Conservation (phyloP, 2,113 vertebrate genomes). For the Rhinogobius similis region DNA sequence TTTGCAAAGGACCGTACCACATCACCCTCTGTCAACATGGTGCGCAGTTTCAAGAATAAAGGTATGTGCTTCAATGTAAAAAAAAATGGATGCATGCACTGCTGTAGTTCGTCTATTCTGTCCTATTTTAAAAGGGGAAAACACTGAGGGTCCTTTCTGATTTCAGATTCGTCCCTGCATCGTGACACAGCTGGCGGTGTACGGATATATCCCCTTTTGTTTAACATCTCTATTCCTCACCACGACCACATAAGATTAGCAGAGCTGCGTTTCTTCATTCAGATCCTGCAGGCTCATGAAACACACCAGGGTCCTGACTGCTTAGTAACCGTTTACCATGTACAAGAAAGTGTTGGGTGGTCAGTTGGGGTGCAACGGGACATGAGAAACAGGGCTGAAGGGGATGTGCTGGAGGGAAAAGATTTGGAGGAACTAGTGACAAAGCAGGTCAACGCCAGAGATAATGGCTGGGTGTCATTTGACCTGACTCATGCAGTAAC, state of each 20-base stretch:
- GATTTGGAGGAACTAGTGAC: slow-evolving; percentile 81
- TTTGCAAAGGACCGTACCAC: slow-evolving; percentile 85
- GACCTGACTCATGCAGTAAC: slow-evolving; percentile 86
- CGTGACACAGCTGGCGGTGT: slow-evolving; percentile 72
- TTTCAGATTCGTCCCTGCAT: slow-evolving; percentile 83
- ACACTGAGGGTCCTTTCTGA: slow-evolving; percentile 34
- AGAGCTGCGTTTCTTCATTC: slow-evolving; percentile 87
- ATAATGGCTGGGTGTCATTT: slow-evolving; percentile 92
- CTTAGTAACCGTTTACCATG: slow-evolving; percentile 88
- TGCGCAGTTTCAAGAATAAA: slow-evolving; percentile 96
- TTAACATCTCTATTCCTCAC: slow-evolving; percentile 90
- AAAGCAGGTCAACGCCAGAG: slow-evolving; percentile 80
- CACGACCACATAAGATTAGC: slow-evolving; percentile 87
- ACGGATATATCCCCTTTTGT: slow-evolving; percentile 85
- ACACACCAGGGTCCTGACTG: slow-evolving; percentile 77
- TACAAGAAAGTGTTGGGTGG: slow-evolving; percentile 56
- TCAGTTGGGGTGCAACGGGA: slow-evolving; percentile 57
- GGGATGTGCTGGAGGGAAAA: slow-evolving; percentile 60
- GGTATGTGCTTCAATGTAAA: slow-evolving; percentile 76
- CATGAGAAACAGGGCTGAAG: slow-evolving; percentile 56
- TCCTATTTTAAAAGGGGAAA: background rate
- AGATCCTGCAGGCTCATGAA: slow-evolving; percentile 80
- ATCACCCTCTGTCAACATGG: slow-evolving; percentile 87
- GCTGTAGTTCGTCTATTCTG: background rate
- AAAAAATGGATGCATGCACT: background rate